A percentile compares a stretch with the other conserved stretches of the same genome.
These are phyloP conservation scores for Osmerus eperlanus DNA, from an alignment of 2,113 vertebrate species.

Conservation along the genomic window DNA sequence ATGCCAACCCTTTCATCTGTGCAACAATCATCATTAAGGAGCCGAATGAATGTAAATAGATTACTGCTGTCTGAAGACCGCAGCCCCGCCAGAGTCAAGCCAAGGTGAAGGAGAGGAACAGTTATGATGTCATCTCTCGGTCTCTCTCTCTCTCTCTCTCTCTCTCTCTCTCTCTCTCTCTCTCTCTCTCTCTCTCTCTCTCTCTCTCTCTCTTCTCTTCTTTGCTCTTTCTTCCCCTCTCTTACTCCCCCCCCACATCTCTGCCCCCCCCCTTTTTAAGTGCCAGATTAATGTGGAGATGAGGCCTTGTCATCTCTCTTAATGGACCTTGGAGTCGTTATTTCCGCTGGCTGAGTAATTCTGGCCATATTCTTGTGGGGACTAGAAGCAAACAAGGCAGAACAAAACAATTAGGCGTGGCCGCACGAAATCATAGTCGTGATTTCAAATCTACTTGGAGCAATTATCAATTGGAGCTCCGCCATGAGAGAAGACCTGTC, in stretches of 20 bases:
- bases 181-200: conserved; percentile 35
- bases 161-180: conserved; percentile 16
- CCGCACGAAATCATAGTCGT: conserved; percentile 38
- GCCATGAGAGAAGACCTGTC: conserved; percentile 20
- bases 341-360: conserved; percentile 70
- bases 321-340: conserved; percentile 72
- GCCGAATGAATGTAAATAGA: no score
- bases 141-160: background rate
- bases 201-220: conserved; percentile 9
- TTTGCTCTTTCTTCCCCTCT: background rate
- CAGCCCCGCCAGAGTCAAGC: background rate
- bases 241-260: conserved; percentile 13
- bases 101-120: background rate
- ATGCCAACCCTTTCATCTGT: no score
- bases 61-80: no score
- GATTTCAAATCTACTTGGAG: conserved; percentile 44
- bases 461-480: conserved; percentile 44
- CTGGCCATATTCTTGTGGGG: conserved; percentile 52
- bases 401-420: conserved; percentile 51
- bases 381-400: conserved; percentile 56
- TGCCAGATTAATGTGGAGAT: conserved; percentile 74
- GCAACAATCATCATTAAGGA: no score
- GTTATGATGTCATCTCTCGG: background rate
- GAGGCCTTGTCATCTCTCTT: conserved; percentile 70
- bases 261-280: conserved; percentile 40